Conservation (phyloP, 1,140 invertebrate species). For the Trissolcus basalis region DNA sequence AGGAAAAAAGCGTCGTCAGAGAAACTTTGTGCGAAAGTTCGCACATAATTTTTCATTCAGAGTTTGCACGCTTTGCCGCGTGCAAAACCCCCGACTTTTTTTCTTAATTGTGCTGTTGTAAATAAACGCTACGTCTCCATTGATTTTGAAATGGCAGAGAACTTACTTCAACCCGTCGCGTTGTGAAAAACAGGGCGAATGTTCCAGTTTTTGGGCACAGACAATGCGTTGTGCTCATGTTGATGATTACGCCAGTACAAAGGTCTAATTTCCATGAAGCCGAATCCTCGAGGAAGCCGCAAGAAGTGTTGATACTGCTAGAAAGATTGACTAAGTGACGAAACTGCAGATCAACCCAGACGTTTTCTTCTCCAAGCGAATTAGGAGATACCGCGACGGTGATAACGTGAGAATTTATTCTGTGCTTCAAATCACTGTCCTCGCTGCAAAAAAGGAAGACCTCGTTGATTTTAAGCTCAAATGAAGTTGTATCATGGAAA, state of each 20-base stretch:
- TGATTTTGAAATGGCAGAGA: neutral
- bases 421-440: slow-evolving; percentile 81
- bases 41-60: neutral
- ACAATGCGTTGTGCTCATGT: slow-evolving; percentile 76
- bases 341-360: slow-evolving; percentile 72
- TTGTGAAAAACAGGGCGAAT: slow-evolving; percentile 79
- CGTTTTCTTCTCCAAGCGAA: slow-evolving; percentile 57
- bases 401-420: slow-evolving; percentile 80
- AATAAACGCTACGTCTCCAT: too few species aligned
- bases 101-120: too few species aligned
- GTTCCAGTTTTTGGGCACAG: slow-evolving; percentile 78
- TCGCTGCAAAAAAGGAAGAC: slow-evolving; percentile 74
- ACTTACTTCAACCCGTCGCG: slow-evolving; percentile 77
- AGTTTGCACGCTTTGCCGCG: neutral
- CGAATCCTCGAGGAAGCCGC: slow-evolving; percentile 72
- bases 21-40: neutral
- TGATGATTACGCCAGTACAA: slow-evolving; percentile 76
- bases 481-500: slow-evolving; percentile 30
- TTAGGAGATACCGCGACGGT: slow-evolving; percentile 71
- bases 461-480: slow-evolving; percentile 27
- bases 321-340: slow-evolving; percentile 67
- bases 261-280: slow-evolving; percentile 76
- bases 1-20: neutral
- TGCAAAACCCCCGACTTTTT: too few species aligned
- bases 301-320: slow-evolving; percentile 75